Percentiles rank a stretch among this genome's conserved stretches.
phyloP scores from a whole-genome alignment of 2,888 invertebrate genomes.

The Polylopha cassiicola region DNA sequence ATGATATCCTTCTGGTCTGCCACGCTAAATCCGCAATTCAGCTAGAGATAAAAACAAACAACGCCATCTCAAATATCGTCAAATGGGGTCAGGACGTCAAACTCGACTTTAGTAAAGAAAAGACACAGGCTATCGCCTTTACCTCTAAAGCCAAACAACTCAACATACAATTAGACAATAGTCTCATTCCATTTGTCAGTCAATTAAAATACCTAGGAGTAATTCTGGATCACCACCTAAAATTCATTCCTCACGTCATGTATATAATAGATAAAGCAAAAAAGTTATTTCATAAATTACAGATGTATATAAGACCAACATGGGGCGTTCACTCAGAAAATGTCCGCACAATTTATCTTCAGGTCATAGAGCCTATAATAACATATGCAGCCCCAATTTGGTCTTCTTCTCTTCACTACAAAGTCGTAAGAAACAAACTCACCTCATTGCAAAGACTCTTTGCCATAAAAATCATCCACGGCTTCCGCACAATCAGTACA shows the following conservation, averaged over 20 bases:
- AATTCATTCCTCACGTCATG: neutral
- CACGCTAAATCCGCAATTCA: neutral
- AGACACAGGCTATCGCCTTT: neutral
- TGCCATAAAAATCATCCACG: neutral
- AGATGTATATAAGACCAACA: neutral
- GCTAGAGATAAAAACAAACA: neutral
- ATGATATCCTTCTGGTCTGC: neutral
- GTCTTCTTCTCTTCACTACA: neutral
- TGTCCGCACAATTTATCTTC: too few relatives aligned
- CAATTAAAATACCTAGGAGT: neutral
- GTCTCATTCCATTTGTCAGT: neutral
- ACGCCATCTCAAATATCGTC: neutral
- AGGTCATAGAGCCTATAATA: too few relatives aligned
- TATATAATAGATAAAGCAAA: neutral
- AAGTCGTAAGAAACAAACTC: neutral
- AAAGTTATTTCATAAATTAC: neutral
- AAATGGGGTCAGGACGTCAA: neutral
- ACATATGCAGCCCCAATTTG: neutral
- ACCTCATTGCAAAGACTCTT: neutral
- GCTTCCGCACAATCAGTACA: neutral
- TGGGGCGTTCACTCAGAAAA: too few relatives aligned
- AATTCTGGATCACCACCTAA: neutral
- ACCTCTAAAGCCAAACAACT: neutral
- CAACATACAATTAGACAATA: neutral
- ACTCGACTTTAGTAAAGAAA: neutral